A percentile compares a stretch with the other conserved stretches of the same genome.
Conservation (phyloP, 1,140 invertebrate genomes). For the Hypothenemus hampei region DNA sequence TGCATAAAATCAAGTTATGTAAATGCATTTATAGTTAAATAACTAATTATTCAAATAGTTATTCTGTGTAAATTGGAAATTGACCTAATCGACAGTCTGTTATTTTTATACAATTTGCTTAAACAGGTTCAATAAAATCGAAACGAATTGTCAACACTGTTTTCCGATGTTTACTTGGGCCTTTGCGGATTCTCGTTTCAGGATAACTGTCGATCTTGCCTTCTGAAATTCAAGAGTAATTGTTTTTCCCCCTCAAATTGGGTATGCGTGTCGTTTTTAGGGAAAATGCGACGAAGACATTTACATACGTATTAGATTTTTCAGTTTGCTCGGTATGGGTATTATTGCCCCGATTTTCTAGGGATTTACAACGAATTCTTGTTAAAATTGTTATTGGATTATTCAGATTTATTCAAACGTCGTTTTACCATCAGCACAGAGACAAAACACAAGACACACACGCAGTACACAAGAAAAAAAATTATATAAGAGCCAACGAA, state of each 20-base stretch:
- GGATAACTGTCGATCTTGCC: constrained; percentile 1
- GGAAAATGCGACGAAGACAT: neutral
- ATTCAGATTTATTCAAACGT: too few relatives aligned
- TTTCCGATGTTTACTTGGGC: neutral
- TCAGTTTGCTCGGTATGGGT: neutral
- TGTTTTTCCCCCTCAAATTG: neutral
- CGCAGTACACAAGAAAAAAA: too few relatives aligned
- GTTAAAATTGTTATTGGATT: too few relatives aligned
- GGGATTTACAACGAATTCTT: too few relatives aligned
- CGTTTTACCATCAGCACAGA: too few relatives aligned
- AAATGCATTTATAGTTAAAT: neutral
- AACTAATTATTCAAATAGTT: neutral
- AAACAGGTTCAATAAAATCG: neutral
- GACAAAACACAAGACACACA: too few relatives aligned
- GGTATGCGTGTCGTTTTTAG: neutral
- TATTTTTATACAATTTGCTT: neutral
- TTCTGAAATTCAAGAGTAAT: constrained; percentile 7
- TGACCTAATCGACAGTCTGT: neutral
- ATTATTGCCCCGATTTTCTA: neutral
- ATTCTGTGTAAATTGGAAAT: neutral
- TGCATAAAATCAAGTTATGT: neutral
- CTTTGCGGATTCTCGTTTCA: neutral
- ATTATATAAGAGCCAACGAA: too few relatives aligned
- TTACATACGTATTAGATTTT: constrained; percentile 4
- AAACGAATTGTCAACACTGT: neutral